Base-by-base conservation (phyloP, 2,888 invertebrate species). In the Tillus elongatus region DNA sequence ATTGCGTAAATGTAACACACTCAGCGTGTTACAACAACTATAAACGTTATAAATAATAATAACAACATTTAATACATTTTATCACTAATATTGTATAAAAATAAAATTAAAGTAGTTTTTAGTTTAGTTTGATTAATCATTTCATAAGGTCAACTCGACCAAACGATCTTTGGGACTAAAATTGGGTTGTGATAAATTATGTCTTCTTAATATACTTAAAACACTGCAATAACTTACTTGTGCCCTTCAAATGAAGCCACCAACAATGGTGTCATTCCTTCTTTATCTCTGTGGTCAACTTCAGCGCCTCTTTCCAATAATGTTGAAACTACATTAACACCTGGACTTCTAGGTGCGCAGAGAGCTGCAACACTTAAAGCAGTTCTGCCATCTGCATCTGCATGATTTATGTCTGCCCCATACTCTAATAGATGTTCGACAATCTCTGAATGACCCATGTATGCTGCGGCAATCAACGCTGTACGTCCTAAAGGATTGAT, bases 201-300 rank as follows among this genome's bases (percentile, higher is more conserved):
- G n/a, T n/a, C n/a, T n/a, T n/a, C n/a, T n/a, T n/a, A n/a, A n/a
- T n/a, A n/a, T n/a, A n/a, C n/a, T n/a, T n/a, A n/a, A n/a, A n/a
- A n/a, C n/a, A n/a, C n/a, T n/a, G n/a, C n/a, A n/a, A n/a, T 19
- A 6, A 67, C 71, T 67, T 54, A 79, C 80, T 75, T 77, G 61
- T 93, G 92, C 1, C 91, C 91, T 61, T 91, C 91, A 49, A 90
- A 90, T 0, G 91, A 88, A 3, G 91, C 91, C 2, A 90, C 90
- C 13, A 91, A 63, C 11, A 92, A 66, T 2, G 91, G 90, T 3
- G 90, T 87, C 73, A 90, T 89, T 4, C 81, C 81, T 54, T 90
- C 90, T 42, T 87, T 77, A 60, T 92, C 91, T 29, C 82, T 75
- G 45, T 82, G 82, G 56, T 83, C 79, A 1, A 89, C 88, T 41